Evolutionary conservation across 2,113 vertebrate species (phyloP), one percentile per base, ranked within the genome.

Genomic region (Nerophis ophidion): DNA sequence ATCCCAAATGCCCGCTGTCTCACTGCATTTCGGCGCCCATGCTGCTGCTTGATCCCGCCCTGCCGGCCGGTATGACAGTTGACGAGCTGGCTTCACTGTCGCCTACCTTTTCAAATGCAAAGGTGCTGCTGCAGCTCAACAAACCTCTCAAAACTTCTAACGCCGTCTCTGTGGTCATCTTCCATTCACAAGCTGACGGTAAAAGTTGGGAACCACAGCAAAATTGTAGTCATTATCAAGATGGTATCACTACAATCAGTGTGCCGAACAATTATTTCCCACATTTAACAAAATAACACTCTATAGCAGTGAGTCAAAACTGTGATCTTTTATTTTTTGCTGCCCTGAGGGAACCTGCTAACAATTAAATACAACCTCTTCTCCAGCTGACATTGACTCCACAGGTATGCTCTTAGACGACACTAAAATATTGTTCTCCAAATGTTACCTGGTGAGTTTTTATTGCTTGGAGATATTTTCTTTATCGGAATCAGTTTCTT

Each of bases 11-110:
- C 77, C 89, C 98, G 82, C 89, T 98, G 83, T 97, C 95, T 16
- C 93, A 95, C 68, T 99, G 96, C 76, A 88, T 99, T 70, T 86
- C 93, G 63, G 95, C 93, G 50, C 95, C 96, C 35, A 93, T 96
- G 90, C 87, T 97, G 16, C 86, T 94, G 38, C 86, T 99, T 78
- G 96, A 98, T 63, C 94, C 95, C 0, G 87, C 92, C 0, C 85
- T 98, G 72, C 90, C 92, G 0, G 65, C 89, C 82, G 96, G 94
- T 38, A 0, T 92, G 56, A 92, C 93, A 0, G 55, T 97, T 68
- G 97, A 95, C 86, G 94, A 97, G 64, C 86, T 98, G 71, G 87
- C 88, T 0, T 80, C 92, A 7, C 53, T 92, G 68, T 90, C 90
- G 8, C 82, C 91, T 12, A 83, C 88, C 46, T 87, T 98, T 61